Evolutionary conservation across 1,140 invertebrate genomes (phyloP).

Genomic region (Pseudomyrmex flavicornis): DNA sequence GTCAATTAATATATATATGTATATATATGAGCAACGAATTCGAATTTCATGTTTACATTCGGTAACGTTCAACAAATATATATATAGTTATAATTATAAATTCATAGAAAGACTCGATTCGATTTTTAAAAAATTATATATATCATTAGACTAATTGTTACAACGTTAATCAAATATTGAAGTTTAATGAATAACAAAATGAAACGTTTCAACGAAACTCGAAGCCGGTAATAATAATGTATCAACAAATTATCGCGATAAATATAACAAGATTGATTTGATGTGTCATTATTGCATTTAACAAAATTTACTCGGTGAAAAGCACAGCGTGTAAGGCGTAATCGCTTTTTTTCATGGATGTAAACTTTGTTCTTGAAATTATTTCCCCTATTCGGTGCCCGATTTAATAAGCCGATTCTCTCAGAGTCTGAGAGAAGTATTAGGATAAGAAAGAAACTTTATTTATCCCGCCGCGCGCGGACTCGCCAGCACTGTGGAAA

Average conservation of each 20-base stretch:
- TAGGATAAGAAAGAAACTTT: conserved; percentile 49
- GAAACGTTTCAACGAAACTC: neutral
- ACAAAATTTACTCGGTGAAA: conserved; percentile 16
- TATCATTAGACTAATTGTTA: too few relatives aligned
- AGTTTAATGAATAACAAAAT: neutral
- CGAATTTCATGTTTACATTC: too few relatives aligned
- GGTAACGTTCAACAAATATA: too few relatives aligned
- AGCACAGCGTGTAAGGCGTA: too few relatives aligned
- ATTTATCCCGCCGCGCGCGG: conserved; percentile 30
- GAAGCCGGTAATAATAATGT: neutral
- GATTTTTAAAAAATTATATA: too few relatives aligned
- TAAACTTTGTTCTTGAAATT: conserved; percentile 54
- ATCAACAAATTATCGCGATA: conserved; percentile 42
- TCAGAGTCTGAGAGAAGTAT: conserved; percentile 45
- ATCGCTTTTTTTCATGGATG: conserved; percentile 16
- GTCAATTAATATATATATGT: too few relatives aligned
- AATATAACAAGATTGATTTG: conserved; percentile 39
- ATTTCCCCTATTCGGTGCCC: neutral
- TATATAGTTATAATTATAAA: too few relatives aligned
- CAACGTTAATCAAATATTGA: conserved; percentile 16
- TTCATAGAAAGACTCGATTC: too few relatives aligned
- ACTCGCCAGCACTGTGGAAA: conserved; percentile 27
- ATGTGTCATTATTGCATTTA: conserved; percentile 31
- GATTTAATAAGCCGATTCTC: conserved; percentile 57
- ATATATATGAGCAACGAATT: too few relatives aligned